A percentile compares a stretch with the other conserved stretches of the same genome.
Evolutionary conservation across 2,113 vertebrate genomes (phyloP).

Genomic region (Colinus virginianus): DNA sequence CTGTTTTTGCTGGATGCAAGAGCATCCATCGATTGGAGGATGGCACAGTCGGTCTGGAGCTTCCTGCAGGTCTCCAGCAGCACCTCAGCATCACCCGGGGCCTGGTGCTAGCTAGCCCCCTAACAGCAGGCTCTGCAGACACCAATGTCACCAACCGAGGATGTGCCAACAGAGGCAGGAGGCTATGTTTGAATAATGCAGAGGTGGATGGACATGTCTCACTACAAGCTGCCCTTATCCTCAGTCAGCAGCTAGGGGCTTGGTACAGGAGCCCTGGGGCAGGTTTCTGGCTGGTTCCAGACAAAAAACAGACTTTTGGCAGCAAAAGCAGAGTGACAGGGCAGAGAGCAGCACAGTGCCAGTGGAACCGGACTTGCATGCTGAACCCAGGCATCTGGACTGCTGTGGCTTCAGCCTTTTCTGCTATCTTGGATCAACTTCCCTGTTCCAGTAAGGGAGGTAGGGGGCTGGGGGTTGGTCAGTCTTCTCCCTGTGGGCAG

Average conservation of each 20-base stretch:
- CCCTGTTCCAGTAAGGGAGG: background rate
- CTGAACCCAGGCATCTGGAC: background rate
- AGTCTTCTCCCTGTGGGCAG: background rate
- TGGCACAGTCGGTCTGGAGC: background rate
- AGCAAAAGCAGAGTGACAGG: background rate
- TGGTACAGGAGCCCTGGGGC: background rate
- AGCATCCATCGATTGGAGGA: background rate
- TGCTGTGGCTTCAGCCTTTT: background rate
- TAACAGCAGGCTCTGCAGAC: background rate
- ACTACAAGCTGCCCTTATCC: background rate
- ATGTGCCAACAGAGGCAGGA: rapidly evolving
- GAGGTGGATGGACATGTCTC: background rate
- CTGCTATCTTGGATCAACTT: background rate
- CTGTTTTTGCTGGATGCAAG: background rate
- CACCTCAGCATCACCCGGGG: background rate
- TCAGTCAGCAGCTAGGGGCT: background rate
- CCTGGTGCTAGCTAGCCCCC: background rate
- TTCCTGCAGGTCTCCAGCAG: background rate
- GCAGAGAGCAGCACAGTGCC: background rate
- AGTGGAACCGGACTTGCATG: background rate
- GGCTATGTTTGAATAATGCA: background rate
- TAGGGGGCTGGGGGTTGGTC: background rate
- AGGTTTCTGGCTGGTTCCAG: background rate
- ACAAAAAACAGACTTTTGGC: background rate
- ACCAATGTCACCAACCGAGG: rapidly evolving